Evolutionary conservation across 2,113 vertebrate genomes (phyloP).

Genomic region (Mesocricetus auratus): DNA sequence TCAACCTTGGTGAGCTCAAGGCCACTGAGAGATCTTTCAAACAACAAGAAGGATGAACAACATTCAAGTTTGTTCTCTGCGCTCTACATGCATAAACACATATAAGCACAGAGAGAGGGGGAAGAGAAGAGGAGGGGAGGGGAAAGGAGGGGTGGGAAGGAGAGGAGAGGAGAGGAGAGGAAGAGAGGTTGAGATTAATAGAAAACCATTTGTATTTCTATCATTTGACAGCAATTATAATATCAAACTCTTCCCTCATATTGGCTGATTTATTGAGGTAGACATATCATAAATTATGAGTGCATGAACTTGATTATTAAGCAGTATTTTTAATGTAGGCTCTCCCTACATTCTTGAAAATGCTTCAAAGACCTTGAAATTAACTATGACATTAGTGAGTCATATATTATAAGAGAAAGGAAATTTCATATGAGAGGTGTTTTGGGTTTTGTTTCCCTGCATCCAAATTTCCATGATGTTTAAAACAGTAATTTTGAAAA

Average conservation of each 20-base stretch:
- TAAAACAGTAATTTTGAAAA: constrained; percentile 25
- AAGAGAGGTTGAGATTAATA: background rate
- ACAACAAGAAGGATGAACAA: background rate
- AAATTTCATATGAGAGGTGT: background rate
- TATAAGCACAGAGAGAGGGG: background rate
- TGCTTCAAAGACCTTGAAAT: background rate
- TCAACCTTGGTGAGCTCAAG: background rate
- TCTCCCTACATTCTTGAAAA: constrained; percentile 71
- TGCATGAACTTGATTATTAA: constrained; percentile 83
- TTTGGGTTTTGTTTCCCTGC: background rate
- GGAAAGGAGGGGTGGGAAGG: background rate
- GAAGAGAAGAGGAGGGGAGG: too few species aligned
- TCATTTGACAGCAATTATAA: background rate
- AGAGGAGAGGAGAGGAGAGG: background rate
- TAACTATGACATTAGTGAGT: background rate
- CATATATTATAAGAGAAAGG: background rate
- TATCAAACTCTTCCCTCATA: background rate
- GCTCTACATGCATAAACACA: background rate
- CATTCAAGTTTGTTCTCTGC: background rate
- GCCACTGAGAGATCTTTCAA: background rate
- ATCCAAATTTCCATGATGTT: constrained; percentile 1
- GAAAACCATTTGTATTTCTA: background rate
- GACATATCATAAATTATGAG: constrained; percentile 79
- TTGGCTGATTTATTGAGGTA: constrained; percentile 82
- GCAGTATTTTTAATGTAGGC: constrained; percentile 84